These are phyloP conservation scores for Rhegmatorhina hoffmannsi DNA, from an alignment of 2,113 vertebrate species.

Conservation along the genomic window DNA sequence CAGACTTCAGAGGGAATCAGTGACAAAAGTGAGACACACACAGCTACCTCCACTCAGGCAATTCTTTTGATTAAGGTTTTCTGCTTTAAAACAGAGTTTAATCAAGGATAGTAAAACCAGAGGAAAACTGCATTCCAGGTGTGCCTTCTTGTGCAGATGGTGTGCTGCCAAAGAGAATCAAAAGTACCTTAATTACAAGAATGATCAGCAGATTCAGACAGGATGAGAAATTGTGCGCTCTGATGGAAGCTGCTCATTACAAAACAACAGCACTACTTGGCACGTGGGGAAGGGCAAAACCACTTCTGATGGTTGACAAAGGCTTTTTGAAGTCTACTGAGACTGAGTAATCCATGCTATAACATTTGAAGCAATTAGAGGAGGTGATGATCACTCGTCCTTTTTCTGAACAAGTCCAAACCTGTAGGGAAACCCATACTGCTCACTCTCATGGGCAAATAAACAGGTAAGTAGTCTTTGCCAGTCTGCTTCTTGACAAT, in stretches of 20 bases:
- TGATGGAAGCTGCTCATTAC: conserved; percentile 59
- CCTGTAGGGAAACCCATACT: background rate
- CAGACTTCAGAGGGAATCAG: conserved; percentile 1
- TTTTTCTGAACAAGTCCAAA: background rate
- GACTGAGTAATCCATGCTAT: background rate
- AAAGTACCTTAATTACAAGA: conserved; percentile 62
- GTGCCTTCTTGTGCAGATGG: conserved; percentile 61
- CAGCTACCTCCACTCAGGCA: conserved; percentile 20
- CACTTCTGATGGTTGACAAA: conserved; percentile 2
- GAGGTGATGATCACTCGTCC: background rate
- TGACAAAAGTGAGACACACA: background rate
- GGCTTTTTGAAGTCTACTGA: conserved; percentile 22
- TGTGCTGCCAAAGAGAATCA: conserved; percentile 61
- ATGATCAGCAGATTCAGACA: conserved; percentile 47
- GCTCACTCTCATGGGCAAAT: background rate
- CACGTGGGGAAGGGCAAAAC: background rate
- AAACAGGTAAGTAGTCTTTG: background rate
- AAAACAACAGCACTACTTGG: conserved; percentile 30
- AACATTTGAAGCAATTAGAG: background rate
- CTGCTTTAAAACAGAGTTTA: conserved; percentile 63
- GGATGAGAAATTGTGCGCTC: conserved; percentile 39
- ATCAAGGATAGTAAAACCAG: conserved; percentile 60
- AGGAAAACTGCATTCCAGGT: conserved; percentile 59
- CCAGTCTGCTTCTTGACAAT: background rate
- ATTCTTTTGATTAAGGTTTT: conserved; percentile 59